Conservation (phyloP, 2,797 vertebrate genomes). For the Prionace glauca region DNA sequence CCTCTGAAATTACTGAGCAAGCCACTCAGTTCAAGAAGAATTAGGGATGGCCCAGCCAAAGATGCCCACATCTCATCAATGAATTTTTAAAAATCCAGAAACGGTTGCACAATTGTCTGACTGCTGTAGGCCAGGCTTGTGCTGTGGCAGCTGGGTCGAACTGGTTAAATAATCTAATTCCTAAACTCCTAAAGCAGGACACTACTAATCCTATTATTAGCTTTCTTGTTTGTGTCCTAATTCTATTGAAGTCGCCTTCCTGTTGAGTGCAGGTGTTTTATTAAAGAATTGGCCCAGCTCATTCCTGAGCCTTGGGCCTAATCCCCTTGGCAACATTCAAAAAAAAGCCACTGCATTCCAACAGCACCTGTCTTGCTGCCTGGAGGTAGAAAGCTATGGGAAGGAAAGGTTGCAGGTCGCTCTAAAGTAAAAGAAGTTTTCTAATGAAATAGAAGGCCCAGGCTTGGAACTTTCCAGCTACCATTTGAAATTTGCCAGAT, state of each 20-base stretch:
- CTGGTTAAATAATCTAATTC: slow-evolving; percentile 25
- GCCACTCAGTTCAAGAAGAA: no score
- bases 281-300: not conserved
- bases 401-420: not conserved
- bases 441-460: not conserved
- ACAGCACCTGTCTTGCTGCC: not conserved
- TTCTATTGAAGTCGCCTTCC: not conserved
- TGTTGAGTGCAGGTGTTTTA: slow-evolving; percentile 13
- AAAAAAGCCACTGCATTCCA: not conserved
- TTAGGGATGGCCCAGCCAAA: no score
- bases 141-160: not conserved
- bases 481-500: not conserved
- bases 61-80: no score
- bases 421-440: not conserved
- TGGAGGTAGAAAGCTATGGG: not conserved
- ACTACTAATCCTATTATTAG: slow-evolving; percentile 18
- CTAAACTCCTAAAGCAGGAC: slow-evolving; percentile 13
- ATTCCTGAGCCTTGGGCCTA: not conserved
- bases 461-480: not conserved
- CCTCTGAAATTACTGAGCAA: no score
- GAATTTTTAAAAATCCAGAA: no score
- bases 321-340: not conserved
- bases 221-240: slow-evolving; percentile 14
- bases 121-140: not conserved
- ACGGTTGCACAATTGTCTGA: not conserved